These are phyloP conservation scores for Phoronis australis DNA, from an alignment of 2,888 invertebrate species.

Conservation along the genomic window DNA sequence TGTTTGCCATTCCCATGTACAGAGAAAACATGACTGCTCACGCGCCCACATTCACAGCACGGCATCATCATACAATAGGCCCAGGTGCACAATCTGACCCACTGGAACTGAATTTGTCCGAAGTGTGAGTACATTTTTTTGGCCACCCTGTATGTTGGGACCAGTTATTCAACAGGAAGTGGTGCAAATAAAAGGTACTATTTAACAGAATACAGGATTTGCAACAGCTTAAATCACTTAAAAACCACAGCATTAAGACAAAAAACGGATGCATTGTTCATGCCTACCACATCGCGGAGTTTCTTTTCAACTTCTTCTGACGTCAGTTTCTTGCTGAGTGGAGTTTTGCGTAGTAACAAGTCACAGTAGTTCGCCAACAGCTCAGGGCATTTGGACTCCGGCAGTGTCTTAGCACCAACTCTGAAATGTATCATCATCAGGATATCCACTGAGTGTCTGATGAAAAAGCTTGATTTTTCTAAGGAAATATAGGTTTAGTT, in stretches of 20 bases:
- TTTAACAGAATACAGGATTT: too few relatives aligned
- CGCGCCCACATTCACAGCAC: background rate
- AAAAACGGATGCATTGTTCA: background rate
- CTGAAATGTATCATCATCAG: slow-evolving; percentile 23
- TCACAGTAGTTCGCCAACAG: slow-evolving; percentile 99
- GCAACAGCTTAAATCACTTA: too few relatives aligned
- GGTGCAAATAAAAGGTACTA: too few relatives aligned
- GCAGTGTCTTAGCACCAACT: slow-evolving; percentile 55
- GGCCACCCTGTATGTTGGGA: too few relatives aligned
- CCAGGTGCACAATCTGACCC: background rate
- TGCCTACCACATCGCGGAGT: slow-evolving; percentile 77
- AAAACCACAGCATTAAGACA: background rate
- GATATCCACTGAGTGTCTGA: too few relatives aligned
- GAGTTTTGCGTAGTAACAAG: slow-evolving; percentile 93
- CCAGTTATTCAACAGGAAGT: too few relatives aligned
- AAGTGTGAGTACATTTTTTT: background rate
- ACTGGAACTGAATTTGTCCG: background rate
- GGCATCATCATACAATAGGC: background rate
- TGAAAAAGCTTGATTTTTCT: too few relatives aligned
- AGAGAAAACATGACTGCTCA: too few relatives aligned
- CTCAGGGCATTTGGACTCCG: slow-evolving; percentile 98
- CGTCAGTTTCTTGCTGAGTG: slow-evolving; percentile 89
- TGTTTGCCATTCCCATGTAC: too few relatives aligned
- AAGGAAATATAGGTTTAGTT: too few relatives aligned
- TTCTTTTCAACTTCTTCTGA: slow-evolving; percentile 94